Evolutionary conservation across 1,140 invertebrate species (phyloP), one percentile per base, ranked within the genome.

Genomic region (Pristionchus pacificus): DNA sequence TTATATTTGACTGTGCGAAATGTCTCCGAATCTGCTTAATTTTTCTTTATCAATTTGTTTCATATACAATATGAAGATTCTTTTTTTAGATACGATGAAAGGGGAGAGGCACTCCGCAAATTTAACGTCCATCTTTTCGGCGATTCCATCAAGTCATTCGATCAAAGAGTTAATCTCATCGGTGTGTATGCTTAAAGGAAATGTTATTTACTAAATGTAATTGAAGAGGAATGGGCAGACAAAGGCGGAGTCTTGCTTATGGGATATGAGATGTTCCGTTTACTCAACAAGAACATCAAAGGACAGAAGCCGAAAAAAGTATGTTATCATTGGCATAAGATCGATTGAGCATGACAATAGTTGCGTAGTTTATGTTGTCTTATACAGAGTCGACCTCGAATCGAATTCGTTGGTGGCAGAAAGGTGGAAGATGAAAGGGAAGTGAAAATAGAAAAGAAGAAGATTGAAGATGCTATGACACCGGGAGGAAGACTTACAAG

Each of bases 181-280:
- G 80, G 86, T 87, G 77, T 77, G 82, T 81, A 13, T 58, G 58
- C 60, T 49, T 65, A 28, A 10, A 24, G 59, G 67, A 60, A 58
- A 62, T 74, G 10, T 65, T 19, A 65, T 71, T 30, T 49, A 62
- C 25, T 27, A 27, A 33, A 60, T 57, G 59, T 29, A 61, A 81
- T 86, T 64, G 86, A 86, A 66, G 84, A 84, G 19, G 90, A 92
- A 33, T 98, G 96, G 95, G 88, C 89, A 28, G 88, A 89, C 69
- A 78, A 81, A 60, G 95, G 95, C 2, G 96, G 96, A 24, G 95
- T 98, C 1, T 85, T 99, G 13, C 87, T 98, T 72, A 94, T 99
- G 81, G 96, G 96, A 2, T 99, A 99, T 84, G 96, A 99, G 87
- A 88, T 98, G 81, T 98, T 95, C 84, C 88, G 88, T 61, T 72